Conservation (phyloP, 1,140 invertebrate species). For the Megalonaias nervosa region DNA sequence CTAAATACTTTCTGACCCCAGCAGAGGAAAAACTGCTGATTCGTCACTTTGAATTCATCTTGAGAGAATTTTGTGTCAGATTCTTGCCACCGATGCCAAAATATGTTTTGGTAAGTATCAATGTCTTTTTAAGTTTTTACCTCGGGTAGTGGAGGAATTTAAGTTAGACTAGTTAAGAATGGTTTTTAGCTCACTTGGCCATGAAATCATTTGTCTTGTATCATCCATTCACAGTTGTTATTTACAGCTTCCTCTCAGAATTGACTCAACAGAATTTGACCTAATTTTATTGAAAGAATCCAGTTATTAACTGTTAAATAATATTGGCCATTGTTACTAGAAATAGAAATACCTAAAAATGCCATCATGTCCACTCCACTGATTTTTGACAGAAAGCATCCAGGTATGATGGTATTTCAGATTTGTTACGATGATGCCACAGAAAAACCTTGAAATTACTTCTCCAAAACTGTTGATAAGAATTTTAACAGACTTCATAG, state of each 20-base stretch:
- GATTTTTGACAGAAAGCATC: too few species aligned
- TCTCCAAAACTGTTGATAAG: too few species aligned
- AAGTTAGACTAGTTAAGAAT: neutral
- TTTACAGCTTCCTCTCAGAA: too few species aligned
- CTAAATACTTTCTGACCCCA: constrained; percentile 81
- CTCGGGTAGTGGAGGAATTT: too few species aligned
- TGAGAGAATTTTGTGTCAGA: constrained; percentile 93
- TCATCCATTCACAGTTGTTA: neutral
- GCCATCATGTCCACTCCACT: too few species aligned
- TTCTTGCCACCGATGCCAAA: constrained; percentile 96
- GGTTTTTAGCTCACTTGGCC: neutral
- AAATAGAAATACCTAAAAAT: neutral
- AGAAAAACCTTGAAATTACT: too few species aligned
- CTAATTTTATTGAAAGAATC: neutral
- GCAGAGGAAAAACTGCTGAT: constrained; percentile 87
- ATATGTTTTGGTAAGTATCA: constrained; percentile 79
- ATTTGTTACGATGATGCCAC: too few species aligned
- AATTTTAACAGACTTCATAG: too few species aligned
- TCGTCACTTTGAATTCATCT: constrained; percentile 87
- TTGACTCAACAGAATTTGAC: too few species aligned
- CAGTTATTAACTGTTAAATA: neutral
- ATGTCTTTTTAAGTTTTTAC: too few species aligned
- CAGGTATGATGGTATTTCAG: too few species aligned
- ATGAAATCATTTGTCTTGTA: neutral
- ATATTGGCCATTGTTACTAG: too few species aligned